Evolutionary conservation across 1,140 invertebrate species (phyloP).

Genomic region (Lepidurus packardi): DNA sequence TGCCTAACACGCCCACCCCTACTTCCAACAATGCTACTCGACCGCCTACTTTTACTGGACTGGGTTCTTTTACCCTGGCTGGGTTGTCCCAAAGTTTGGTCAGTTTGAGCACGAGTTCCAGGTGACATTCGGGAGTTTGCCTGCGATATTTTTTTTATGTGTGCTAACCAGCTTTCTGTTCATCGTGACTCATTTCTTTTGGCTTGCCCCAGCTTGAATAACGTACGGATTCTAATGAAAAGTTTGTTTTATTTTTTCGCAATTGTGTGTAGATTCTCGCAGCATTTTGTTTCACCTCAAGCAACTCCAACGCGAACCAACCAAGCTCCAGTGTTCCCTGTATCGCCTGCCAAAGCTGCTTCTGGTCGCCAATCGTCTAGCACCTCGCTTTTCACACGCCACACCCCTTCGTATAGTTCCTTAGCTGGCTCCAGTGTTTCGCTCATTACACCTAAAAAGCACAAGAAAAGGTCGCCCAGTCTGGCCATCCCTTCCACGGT

Average conservation of each 20-base stretch:
- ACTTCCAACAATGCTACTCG: not conserved
- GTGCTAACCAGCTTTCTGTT: not conserved
- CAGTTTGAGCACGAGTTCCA: slow-evolving; percentile 14
- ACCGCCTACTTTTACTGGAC: not conserved
- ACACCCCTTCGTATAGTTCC: not conserved
- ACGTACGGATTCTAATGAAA: not conserved
- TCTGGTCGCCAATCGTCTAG: not conserved
- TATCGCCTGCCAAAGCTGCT: not conserved
- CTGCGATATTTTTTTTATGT: not conserved
- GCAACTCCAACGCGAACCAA: not conserved
- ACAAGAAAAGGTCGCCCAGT: not conserved
- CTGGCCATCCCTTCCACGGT: not conserved
- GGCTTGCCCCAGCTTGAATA: not conserved
- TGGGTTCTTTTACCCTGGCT: not conserved
- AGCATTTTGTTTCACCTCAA: not conserved
- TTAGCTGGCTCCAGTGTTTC: not conserved
- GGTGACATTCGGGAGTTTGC: not conserved
- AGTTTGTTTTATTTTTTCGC: not conserved
- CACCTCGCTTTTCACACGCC: not conserved
- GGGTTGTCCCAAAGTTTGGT: not conserved
- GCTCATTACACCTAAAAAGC: not conserved
- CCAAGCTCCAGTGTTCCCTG: not conserved
- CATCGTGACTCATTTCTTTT: not conserved
- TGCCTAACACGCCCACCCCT: not conserved
- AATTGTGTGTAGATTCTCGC: not conserved